Evolutionary conservation across 2,113 vertebrate species (phyloP), one percentile per base, ranked within the genome.

Genomic region (Jaculus jaculus): DNA sequence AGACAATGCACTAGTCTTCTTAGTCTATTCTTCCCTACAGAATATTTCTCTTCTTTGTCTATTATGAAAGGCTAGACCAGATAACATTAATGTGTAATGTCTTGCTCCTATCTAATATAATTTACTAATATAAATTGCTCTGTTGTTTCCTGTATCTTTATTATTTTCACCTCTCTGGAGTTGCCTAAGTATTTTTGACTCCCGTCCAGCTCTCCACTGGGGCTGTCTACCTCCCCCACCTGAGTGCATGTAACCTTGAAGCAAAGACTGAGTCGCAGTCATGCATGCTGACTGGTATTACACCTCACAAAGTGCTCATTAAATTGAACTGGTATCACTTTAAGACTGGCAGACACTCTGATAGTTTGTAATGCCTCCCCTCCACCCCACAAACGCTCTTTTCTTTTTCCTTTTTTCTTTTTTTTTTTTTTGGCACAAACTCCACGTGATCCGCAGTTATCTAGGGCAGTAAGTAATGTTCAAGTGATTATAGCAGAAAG

Each of bases 1-100:
- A 95, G 84, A 83, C 30, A 71, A 66, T 47, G 32, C n/a, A 11
- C 37, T 85, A 75, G 89, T 83, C 18, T 93, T 9, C 80, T 92
- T 97, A 83, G 95, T 93, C 88, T 93, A 3, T 51, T 72, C 28
- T 34, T 91, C 84, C 68, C 92, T 96, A 92, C 47, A 94, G 96
- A 68, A 92, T 90, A 83, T 90, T 95, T 86, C 82, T 79, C 80
- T 30, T 92, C 0, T 0, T 1, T 68, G 71, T 72, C 39, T 75
- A 72, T 87, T 84, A 72, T 21, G 84, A 90, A 85, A 42, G 54
- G 65, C 60, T 0, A 54, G 54, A 54, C 54, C 54, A 54, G 13
- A 54, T 54, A 12, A 12, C 15, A 54, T 54, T 54, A 54, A 54
- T 54, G 13, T 54, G 54, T 54, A 8, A 54, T 54, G 54, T 54